A percentile compares a stretch with the other conserved stretches of the same genome.
phyloP scores from a whole-genome alignment of 2,113 vertebrate genomes.

The Larimichthys polyactis region DNA sequence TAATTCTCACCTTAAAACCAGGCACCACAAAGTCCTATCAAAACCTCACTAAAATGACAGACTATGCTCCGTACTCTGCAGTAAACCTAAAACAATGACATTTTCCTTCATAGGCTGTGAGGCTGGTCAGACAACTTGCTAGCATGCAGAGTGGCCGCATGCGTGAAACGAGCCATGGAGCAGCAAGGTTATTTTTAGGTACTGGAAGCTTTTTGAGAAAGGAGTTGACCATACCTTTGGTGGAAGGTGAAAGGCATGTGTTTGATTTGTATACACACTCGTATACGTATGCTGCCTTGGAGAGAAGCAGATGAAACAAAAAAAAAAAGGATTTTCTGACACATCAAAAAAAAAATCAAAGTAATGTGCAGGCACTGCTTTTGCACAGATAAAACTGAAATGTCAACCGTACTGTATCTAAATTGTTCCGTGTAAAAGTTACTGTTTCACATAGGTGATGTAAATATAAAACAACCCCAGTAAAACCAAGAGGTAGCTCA shows the following conservation, averaged over 20 bases:
- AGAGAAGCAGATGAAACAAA: constrained; percentile 55
- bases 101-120: constrained; percentile 75
- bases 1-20: constrained; percentile 76
- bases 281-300: constrained; percentile 66
- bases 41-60: constrained; percentile 60
- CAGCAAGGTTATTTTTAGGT: constrained; percentile 67
- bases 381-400: constrained; percentile 65
- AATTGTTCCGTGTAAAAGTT: constrained; percentile 63
- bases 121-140: constrained; percentile 57
- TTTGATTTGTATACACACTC: constrained; percentile 66
- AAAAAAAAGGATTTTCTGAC: constrained; percentile 3
- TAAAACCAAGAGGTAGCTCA: constrained; percentile 82
- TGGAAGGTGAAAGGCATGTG: constrained; percentile 72
- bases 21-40: constrained; percentile 57
- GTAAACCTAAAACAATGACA: constrained; percentile 57
- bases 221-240: constrained; percentile 79
- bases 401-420: constrained; percentile 61
- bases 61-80: constrained; percentile 54
- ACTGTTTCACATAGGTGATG: constrained; percentile 70
- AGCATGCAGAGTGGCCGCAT: constrained; percentile 46
- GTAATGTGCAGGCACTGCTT: constrained; percentile 75
- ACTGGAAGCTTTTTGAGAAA: constrained; percentile 73
- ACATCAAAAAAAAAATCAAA: constrained; percentile 53
- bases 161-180: constrained; percentile 47
- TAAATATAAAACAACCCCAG: constrained; percentile 73